Evolutionary conservation across 2,888 invertebrate species (phyloP).

Genomic region (Tethea ocularis): DNA sequence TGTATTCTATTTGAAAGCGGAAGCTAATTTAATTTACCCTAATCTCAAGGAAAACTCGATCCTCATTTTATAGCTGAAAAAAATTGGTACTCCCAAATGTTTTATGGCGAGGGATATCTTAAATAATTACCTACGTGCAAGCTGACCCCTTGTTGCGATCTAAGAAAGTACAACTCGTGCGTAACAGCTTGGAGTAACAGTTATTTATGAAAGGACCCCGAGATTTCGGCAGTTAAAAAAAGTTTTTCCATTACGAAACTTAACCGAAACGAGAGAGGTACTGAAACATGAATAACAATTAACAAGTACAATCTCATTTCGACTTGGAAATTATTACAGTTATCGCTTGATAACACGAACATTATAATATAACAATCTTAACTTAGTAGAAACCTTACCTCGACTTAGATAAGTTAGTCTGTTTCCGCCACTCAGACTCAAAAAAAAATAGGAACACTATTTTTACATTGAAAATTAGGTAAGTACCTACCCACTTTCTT

Average conservation of each 20-base stretch:
- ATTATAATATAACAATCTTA: too few species aligned
- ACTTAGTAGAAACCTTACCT: too few species aligned
- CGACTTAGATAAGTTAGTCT: too few species aligned
- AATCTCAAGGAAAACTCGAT: conserved; percentile 19
- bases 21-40: conserved; percentile 13
- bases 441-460: too few species aligned
- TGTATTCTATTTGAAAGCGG: neutral
- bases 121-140: conserved; percentile 79
- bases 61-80: conserved; percentile 49
- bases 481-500: neutral
- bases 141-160: conserved; percentile 68
- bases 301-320: conserved; percentile 26
- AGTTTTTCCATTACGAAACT: conserved; percentile 80
- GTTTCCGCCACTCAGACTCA: too few species aligned
- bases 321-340: neutral
- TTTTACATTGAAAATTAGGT: too few species aligned
- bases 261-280: conserved; percentile 60
- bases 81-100: conserved; percentile 46
- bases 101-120: conserved; percentile 49
- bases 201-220: conserved; percentile 75
- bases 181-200: conserved; percentile 80
- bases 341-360: neutral
- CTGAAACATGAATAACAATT: conserved; percentile 73
- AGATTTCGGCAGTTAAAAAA: conserved; percentile 76
- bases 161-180: conserved; percentile 66